phyloP scores from a whole-genome alignment of 2,888 invertebrate genomes.

The Aricia artaxerxes region DNA sequence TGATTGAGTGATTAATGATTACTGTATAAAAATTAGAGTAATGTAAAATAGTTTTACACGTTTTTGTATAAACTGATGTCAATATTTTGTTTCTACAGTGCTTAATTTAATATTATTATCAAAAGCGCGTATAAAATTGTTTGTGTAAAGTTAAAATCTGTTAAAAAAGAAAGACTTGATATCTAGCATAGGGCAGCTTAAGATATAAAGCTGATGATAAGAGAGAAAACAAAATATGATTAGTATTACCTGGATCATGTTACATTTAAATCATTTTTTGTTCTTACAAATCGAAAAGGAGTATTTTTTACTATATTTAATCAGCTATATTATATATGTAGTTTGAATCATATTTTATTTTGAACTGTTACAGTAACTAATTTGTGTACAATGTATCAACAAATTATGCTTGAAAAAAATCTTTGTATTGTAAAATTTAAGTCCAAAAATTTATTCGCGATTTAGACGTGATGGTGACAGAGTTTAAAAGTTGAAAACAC shows the following conservation, averaged over 20 bases:
- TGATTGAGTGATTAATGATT: constrained; percentile 45
- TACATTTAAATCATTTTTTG: not conserved
- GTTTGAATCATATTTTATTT: not conserved
- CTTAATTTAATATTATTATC: not conserved
- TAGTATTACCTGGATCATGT: not conserved
- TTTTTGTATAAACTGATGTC: constrained; percentile 30
- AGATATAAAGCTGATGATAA: not conserved
- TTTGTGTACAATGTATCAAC: too few species aligned
- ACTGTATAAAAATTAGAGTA: constrained; percentile 56
- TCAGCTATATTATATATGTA: not conserved
- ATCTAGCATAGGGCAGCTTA: not conserved
- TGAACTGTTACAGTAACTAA: too few species aligned
- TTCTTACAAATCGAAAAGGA: not conserved
- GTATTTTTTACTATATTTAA: not conserved
- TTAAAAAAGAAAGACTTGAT: constrained; percentile 8
- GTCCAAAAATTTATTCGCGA: not conserved
- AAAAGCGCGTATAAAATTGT: constrained; percentile 5
- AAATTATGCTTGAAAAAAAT: not conserved
- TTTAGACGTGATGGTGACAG: not conserved
- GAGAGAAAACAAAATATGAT: not conserved
- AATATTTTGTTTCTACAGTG: not conserved
- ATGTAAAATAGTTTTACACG: constrained; percentile 48
- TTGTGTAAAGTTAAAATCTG: not conserved
- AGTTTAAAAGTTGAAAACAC: not conserved
- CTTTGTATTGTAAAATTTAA: not conserved